A percentile compares a stretch with the other conserved stretches of the same genome.
These are phyloP conservation scores for Drosophila insularis DNA, from an alignment of 1,140 invertebrate genomes.

Conservation along the genomic window DNA sequence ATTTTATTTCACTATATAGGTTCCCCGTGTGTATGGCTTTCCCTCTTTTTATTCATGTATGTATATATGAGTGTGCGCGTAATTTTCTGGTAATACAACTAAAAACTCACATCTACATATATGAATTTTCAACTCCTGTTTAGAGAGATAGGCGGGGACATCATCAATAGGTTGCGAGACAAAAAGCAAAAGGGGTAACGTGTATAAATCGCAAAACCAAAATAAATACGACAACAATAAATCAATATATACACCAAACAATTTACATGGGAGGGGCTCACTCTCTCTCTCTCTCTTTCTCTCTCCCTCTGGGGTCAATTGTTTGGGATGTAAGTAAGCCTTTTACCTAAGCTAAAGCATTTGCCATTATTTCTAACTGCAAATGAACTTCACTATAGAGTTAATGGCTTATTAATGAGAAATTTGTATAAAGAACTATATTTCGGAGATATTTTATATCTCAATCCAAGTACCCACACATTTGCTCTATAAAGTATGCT, in stretches of 20 bases:
- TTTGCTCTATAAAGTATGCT: too few species aligned
- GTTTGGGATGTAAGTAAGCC: not conserved
- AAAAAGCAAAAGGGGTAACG: not conserved
- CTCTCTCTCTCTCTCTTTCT: not conserved
- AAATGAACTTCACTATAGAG: not conserved
- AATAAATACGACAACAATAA: conserved; percentile 66
- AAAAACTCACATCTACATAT: conserved; percentile 47
- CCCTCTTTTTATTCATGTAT: too few species aligned
- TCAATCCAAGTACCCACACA: too few species aligned
- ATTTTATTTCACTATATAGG: conserved; percentile 44
- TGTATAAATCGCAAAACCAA: conserved; percentile 62
- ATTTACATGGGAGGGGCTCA: not conserved
- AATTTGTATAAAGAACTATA: too few species aligned
- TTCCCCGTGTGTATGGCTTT: too few species aligned
- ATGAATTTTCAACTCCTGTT: conserved; percentile 55
- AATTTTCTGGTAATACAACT: conserved; percentile 62
- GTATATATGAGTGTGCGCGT: conserved; percentile 45
- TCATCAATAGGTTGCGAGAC: too few species aligned
- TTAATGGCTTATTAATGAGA: too few species aligned
- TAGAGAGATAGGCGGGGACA: conserved; percentile 24
- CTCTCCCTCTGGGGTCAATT: not conserved
- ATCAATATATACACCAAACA: conserved; percentile 68
- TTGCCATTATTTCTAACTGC: not conserved
- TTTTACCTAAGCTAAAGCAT: not conserved
- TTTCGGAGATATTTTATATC: too few species aligned